These are phyloP conservation scores for Erithacus rubecula DNA, from an alignment of 2,797 vertebrate species.

Conservation along the genomic window DNA sequence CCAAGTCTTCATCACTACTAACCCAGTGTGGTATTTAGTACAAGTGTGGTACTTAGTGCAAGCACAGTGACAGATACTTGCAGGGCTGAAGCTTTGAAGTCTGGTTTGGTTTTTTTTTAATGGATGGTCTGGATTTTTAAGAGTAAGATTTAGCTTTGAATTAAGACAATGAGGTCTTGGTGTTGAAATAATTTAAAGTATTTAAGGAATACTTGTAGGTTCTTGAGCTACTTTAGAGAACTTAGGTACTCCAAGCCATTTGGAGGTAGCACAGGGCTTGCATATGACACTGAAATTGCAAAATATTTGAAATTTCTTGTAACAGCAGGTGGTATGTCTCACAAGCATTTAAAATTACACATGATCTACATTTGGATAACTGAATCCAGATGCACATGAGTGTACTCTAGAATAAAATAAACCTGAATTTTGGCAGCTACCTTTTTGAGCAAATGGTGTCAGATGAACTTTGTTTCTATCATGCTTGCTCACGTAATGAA, in stretches of 20 bases:
- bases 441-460: not conserved
- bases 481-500: not conserved
- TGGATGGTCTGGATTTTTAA: not conserved
- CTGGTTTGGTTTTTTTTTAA: not conserved
- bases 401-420: not conserved
- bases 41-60: not conserved
- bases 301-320: not conserved
- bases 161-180: not conserved
- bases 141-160: not conserved
- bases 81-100: not conserved
- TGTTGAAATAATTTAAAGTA: not conserved
- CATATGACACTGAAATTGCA: not conserved
- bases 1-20: not conserved
- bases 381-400: not conserved
- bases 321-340: not conserved
- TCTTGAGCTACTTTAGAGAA: not conserved
- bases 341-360: slow-evolving; percentile 1
- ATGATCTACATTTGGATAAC: not conserved
- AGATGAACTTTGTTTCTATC: not conserved
- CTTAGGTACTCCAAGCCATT: not conserved
- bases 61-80: not conserved
- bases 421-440: not conserved
- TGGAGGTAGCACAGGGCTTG: not conserved
- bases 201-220: not conserved
- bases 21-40: not conserved